Percentiles rank a stretch among this genome's conserved stretches.
phyloP scores from a whole-genome alignment of 2,797 vertebrate species.

The Linurgus olivaceus region DNA sequence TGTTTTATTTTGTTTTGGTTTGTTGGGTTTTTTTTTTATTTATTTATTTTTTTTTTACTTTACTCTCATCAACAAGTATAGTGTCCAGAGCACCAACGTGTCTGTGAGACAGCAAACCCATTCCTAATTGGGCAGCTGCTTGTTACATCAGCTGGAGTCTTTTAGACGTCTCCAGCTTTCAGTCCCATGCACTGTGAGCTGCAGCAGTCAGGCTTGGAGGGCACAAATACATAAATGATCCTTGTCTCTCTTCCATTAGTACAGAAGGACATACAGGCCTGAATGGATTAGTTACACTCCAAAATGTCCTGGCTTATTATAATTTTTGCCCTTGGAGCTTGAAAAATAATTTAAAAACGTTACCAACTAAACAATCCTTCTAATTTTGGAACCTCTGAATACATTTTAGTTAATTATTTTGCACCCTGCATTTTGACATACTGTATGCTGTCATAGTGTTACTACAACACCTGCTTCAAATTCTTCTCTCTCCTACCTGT shows the following conservation, averaged over 20 bases:
- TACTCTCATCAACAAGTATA: neutral
- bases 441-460: neutral
- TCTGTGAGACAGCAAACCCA: neutral
- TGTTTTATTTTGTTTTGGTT: neutral
- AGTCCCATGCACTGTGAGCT: neutral
- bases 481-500: conserved; percentile 56
- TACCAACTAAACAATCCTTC: neutral
- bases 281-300: neutral
- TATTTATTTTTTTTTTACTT: accelerated
- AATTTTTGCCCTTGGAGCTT: neutral
- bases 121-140: neutral
- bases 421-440: neutral
- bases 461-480: conserved; percentile 5
- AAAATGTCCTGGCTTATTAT: neutral
- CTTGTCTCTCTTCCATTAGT: neutral
- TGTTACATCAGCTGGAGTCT: neutral
- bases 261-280: neutral
- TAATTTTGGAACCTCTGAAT: neutral
- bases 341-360: neutral
- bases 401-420: neutral
- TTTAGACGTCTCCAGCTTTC: neutral
- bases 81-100: neutral
- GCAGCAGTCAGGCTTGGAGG: neutral
- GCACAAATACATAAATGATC: neutral
- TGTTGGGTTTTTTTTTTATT: neutral